A percentile compares a stretch with the other conserved stretches of the same genome.
Evolutionary conservation across 2,888 invertebrate genomes (phyloP).

Genomic region (Eupithecia inturbata): DNA sequence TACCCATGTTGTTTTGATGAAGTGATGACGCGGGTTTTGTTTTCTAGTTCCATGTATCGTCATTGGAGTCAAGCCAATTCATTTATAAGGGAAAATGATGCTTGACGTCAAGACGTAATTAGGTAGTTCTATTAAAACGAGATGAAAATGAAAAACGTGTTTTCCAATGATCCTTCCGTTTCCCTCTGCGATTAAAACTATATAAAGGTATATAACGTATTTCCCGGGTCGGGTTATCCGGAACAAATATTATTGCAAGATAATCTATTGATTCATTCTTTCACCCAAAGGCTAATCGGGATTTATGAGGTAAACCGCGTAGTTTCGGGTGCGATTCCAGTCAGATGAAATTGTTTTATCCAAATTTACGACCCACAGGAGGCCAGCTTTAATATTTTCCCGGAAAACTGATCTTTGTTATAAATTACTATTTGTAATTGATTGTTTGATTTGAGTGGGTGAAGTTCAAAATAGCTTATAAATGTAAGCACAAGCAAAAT

Average conservation of each 20-base stretch:
- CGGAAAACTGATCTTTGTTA: constrained; percentile 62
- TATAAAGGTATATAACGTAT: constrained; percentile 19
- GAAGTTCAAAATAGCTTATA: not conserved
- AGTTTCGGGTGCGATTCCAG: constrained; percentile 72
- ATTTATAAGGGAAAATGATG: constrained; percentile 18
- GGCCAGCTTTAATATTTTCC: constrained; percentile 69
- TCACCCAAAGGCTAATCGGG: constrained; percentile 69
- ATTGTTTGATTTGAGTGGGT: constrained; percentile 17
- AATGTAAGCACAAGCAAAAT: no score
- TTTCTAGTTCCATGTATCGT: constrained; percentile 11
- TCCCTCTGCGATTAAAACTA: constrained; percentile 18
- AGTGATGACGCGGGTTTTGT: constrained; percentile 21
- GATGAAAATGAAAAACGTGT: not conserved
- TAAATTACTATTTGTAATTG: constrained; percentile 39
- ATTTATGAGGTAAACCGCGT: constrained; percentile 74
- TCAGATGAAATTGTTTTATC: constrained; percentile 78
- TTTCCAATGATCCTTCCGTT: not conserved
- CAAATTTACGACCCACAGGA: constrained; percentile 74
- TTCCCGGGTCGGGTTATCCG: constrained; percentile 46
- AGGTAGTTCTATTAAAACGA: constrained; percentile 10
- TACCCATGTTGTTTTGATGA: constrained; percentile 3
- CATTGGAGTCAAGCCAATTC: constrained; percentile 26
- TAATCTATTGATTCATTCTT: constrained; percentile 72
- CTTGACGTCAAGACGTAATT: constrained; percentile 13
- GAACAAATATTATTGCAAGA: constrained; percentile 62